phyloP scores from a whole-genome alignment of 2,888 invertebrate species.

The Nemoura dubitans region DNA sequence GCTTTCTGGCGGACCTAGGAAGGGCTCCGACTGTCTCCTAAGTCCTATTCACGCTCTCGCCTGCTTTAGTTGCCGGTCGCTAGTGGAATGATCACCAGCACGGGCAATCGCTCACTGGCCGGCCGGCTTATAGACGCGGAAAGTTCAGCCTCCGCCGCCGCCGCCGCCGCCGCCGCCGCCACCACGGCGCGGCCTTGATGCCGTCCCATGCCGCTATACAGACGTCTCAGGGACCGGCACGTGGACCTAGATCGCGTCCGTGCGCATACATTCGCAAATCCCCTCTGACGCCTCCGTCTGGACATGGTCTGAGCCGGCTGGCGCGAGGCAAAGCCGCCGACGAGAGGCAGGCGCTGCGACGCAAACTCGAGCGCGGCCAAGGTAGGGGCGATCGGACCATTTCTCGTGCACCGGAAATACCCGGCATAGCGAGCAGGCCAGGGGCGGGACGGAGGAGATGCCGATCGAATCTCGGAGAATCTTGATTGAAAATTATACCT shows the following conservation, averaged over 20 bases:
- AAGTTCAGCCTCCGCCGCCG: neutral
- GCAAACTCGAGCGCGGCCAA: neutral
- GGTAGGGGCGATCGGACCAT: neutral
- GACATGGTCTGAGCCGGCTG: neutral
- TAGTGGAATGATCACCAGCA: constrained; percentile 23
- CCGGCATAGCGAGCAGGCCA: neutral
- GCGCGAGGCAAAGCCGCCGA: neutral
- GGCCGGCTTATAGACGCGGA: neutral
- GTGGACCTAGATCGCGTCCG: neutral
- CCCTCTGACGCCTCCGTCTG: neutral
- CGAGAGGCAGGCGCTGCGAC: neutral
- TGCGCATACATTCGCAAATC: neutral
- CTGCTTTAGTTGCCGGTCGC: neutral
- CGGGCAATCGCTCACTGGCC: neutral
- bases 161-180: neutral
- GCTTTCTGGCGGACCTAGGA: constrained; percentile 25
- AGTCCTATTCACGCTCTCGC: constrained; percentile 1
- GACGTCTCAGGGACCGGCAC: neutral
- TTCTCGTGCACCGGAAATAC: neutral
- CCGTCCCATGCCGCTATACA: neutral
- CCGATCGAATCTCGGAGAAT: neutral
- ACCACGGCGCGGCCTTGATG: neutral
- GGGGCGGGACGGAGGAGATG: neutral
- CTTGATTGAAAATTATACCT: neutral
- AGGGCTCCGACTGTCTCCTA: constrained; percentile 33